Evolutionary conservation across 2,888 invertebrate genomes (phyloP).

Genomic region (Agrilus cyanescens): DNA sequence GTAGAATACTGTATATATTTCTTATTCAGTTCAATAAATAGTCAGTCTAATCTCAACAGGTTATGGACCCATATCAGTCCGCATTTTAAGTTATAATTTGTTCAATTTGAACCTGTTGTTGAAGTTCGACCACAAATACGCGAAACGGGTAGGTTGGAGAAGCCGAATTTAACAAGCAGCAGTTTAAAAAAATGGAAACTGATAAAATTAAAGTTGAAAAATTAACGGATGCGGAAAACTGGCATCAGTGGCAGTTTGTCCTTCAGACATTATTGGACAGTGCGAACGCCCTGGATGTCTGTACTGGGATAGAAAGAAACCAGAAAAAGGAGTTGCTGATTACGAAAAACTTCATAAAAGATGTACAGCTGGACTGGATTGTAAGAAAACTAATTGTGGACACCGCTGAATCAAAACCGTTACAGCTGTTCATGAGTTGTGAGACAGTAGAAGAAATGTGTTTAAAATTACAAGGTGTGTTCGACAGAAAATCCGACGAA

Average conservation of each 20-base stretch:
- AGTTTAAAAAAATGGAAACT: constrained; percentile 1
- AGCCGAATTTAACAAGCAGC: constrained; percentile 1
- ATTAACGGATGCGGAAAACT: constrained; percentile 16
- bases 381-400: constrained; percentile 17
- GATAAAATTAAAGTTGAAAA: constrained; percentile 14
- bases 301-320: constrained; percentile 8
- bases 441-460: constrained; percentile 16
- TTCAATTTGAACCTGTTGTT: too few relatives aligned
- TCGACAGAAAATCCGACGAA: constrained; percentile 15
- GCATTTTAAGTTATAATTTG: too few relatives aligned
- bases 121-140: too few relatives aligned
- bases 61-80: too few relatives aligned
- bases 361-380: constrained; percentile 13
- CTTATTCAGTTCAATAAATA: too few relatives aligned
- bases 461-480: constrained; percentile 14
- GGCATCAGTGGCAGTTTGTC: constrained; percentile 14
- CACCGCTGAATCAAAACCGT: constrained; percentile 12
- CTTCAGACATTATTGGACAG: constrained; percentile 10
- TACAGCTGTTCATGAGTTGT: constrained; percentile 12
- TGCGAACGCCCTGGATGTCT: constrained; percentile 9
- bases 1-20: too few relatives aligned
- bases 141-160: not conserved
- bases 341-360: constrained; percentile 1
- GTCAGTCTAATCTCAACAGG: too few relatives aligned
- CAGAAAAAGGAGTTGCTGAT: not conserved